Evolutionary conservation across 2,113 vertebrate genomes (phyloP).

Genomic region (Engraulis encrasicolus): DNA sequence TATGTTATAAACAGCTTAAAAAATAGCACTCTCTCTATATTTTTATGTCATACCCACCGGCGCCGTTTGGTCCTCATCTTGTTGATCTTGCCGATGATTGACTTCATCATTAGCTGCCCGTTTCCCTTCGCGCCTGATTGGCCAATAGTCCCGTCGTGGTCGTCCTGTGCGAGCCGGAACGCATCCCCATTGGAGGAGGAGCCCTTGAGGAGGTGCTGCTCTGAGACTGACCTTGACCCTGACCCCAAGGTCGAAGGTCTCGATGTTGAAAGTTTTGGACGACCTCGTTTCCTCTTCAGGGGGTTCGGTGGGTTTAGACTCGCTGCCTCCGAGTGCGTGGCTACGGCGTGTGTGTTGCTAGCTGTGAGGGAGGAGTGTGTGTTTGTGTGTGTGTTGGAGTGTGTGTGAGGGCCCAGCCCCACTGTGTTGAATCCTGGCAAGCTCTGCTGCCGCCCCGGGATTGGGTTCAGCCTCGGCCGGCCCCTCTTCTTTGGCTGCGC

Average conservation of each 20-base stretch:
- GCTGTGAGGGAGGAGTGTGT: constrained; percentile 54
- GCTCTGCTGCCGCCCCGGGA: no score
- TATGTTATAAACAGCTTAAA: no score
- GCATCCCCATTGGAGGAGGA: constrained; percentile 27
- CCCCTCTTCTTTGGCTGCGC: constrained; percentile 79
- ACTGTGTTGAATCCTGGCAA: no score
- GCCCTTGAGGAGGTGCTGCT: constrained; percentile 68
- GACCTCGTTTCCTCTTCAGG: constrained; percentile 87
- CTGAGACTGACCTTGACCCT: constrained; percentile 62
- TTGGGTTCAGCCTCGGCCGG: constrained; percentile 82
- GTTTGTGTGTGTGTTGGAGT: no score
- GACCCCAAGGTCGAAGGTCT: no score
- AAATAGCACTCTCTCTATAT: no score
- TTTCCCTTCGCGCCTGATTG: constrained; percentile 74
- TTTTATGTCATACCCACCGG: no score
- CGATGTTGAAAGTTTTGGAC: constrained; percentile 84
- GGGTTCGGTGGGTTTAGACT: constrained; percentile 80
- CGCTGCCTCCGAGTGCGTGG: constrained; percentile 77
- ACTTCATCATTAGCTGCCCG: constrained; percentile 89
- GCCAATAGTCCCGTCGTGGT: constrained; percentile 43
- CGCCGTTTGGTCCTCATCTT: constrained; percentile 91
- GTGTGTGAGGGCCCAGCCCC: not conserved
- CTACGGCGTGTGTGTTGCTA: constrained; percentile 81
- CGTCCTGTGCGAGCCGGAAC: constrained; percentile 65
- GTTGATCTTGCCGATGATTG: constrained; percentile 94